Evolutionary conservation across 2,113 vertebrate genomes (phyloP), one percentile per base, ranked within the genome.

Genomic region (Caranx ignobilis): DNA sequence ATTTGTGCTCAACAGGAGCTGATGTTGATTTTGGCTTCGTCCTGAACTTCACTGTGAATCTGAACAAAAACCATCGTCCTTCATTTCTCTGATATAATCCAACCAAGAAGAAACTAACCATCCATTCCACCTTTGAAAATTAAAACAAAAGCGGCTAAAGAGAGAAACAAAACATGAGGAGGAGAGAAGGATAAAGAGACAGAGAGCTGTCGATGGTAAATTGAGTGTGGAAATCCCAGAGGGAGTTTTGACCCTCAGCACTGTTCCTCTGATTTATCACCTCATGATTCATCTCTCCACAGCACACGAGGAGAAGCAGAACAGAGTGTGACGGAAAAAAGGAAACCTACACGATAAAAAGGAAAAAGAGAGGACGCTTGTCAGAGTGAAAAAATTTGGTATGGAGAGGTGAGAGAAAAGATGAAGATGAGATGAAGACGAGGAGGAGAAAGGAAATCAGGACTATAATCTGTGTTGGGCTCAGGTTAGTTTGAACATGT

Each of bases 251-350:
- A 89, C 85, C 79, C 72, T 45, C 52, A 63, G 19, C 83, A 43
- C 62, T 57, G 62, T 70, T 88, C 77, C 59, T 79, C 73, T 93
- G 89, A 93, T 94, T 91, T 91, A 93, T 92, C 45, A 31, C 79
- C 64, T 39, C 41, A 41, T 75, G 88, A 87, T 90, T 81, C 64
- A 81, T 91, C 87, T 87, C 84, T 71, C 69, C 57, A 57, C 63
- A 43, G 52, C 59, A 75, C 65, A 74, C 21, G 48, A 73, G 64
- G 16, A 10, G 63, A 77, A 63, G 57, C 19, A 63, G 45, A 74
- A 71, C 11, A 41, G 35, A 71, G 21, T 10, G 26, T 43, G 21
- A 64, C 11, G 21, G 32, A 64, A 18, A 71, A 31, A 68, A 18
- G 31, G n/a, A 67, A 75, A 67, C 4, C 72, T 1, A 45, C 19